Percentiles rank a stretch among this genome's conserved stretches.
Conservation (phyloP, 2,113 vertebrate genomes). For the Aepyceros melampus region DNA sequence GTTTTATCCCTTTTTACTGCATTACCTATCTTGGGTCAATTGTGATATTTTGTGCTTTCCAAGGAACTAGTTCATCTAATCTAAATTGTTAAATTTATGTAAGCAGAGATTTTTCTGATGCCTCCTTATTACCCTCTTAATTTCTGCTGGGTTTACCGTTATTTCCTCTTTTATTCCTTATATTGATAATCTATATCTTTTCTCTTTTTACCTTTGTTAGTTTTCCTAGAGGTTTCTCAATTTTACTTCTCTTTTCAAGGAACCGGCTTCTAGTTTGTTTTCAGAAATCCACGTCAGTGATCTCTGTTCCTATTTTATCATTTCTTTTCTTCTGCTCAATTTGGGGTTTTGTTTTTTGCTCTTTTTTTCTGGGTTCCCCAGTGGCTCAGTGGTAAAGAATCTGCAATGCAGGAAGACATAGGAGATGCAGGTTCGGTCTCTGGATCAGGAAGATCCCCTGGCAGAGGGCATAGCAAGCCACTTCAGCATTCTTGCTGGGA, state of each 20-base stretch:
- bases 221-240: too few species aligned
- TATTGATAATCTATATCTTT: not conserved
- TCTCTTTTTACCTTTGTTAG: not conserved
- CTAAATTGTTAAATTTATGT: not conserved
- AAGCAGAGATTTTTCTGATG: fast-evolving
- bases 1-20: not conserved
- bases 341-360: not conserved
- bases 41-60: not conserved
- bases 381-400: not conserved
- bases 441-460: not conserved
- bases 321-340: not conserved
- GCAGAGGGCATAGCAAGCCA: not conserved
- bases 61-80: not conserved
- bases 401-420: not conserved
- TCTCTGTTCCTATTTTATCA: not conserved
- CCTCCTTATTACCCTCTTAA: too few species aligned
- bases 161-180: not conserved
- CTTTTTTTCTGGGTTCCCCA: not conserved
- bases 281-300: not conserved
- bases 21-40: not conserved
- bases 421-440: not conserved
- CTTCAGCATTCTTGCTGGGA: not conserved
- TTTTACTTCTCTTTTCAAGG: not conserved
- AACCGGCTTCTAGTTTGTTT: not conserved
- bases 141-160: not conserved